Evolutionary conservation across 2,113 vertebrate species (phyloP).

Genomic region (Tetrao urogallus): DNA sequence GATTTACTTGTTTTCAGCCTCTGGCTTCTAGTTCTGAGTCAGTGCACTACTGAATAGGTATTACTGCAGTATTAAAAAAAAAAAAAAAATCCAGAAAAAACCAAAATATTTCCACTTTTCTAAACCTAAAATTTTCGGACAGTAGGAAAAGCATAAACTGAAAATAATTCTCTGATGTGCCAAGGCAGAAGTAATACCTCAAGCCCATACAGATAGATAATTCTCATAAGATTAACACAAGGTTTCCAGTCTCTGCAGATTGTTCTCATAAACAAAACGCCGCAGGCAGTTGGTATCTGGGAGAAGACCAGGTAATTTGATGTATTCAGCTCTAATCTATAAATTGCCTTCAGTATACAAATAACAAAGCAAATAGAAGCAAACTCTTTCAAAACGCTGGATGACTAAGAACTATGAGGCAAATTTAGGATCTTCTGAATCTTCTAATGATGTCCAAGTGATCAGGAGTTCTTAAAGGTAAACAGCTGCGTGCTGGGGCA

Average conservation of each 20-base stretch:
- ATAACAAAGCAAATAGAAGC: not conserved
- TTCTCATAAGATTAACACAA: slow-evolving; percentile 19
- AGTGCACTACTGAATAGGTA: not conserved
- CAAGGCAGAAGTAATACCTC: slow-evolving; percentile 3
- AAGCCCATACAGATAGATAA: slow-evolving; percentile 23
- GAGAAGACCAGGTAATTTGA: slow-evolving; percentile 31
- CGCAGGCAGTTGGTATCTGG: slow-evolving; percentile 5
- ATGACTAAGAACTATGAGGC: slow-evolving; percentile 45
- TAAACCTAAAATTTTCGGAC: not conserved
- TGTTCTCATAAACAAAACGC: slow-evolving; percentile 38
- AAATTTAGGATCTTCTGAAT: slow-evolving; percentile 14
- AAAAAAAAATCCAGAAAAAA: not conserved
- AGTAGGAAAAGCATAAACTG: not conserved
- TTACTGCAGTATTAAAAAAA: not conserved
- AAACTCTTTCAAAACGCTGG: not conserved
- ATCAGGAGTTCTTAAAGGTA: slow-evolving; percentile 6
- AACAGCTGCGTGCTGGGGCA: slow-evolving; percentile 33
- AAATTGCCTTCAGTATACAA: slow-evolving; percentile 49
- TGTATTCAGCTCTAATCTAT: slow-evolving; percentile 35
- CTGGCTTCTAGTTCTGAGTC: not conserved
- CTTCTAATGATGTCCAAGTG: slow-evolving; percentile 38
- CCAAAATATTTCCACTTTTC: not conserved
- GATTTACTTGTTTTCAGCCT: slow-evolving; percentile 9
- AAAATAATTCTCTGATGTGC: not conserved
- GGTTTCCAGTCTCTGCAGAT: slow-evolving; percentile 45